Evolutionary conservation across 2,888 invertebrate genomes (phyloP), one percentile per base, ranked within the genome.

Genomic region (Ceramica pisi): DNA sequence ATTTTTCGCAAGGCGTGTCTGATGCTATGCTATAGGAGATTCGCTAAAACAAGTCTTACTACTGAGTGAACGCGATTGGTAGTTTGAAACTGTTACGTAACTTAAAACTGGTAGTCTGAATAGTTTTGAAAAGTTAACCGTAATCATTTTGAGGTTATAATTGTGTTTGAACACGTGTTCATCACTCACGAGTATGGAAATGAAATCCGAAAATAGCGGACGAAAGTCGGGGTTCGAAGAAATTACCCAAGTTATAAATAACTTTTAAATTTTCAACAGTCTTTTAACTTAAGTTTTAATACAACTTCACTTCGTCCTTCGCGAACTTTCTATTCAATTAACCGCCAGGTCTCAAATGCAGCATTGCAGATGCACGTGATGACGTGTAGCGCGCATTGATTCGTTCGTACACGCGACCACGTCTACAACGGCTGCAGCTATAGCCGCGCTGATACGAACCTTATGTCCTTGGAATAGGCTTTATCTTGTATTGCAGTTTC

Each of bases 351-450:
- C 41, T 41, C 53, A 61, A 86, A 60, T 81, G 71, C 84, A 76
- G 84, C 86, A 84, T 75, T 84, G 80, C 81, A 81, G 78, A 80
- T 86, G 67, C 74, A 61, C 50, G 38, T 62, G 51, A 83, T 75
- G 75, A 63, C 71, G 80, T 72, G 66, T 71, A 62, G 66, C 72
- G 31, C 31, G 71, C 66, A 83, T 75, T 78, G 76, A 82, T 81
- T 81, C 38, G 50, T 81, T 81, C 38, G 50, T 65, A 46, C 23
- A 60, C 69, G 70, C 44, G 53, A 74, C 71, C 38, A 59, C 44
- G 50, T 35, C 50, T 51, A 14, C n/a, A 21, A 19, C 44, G 38
- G 19, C 51, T 26, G 48, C 46, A 35, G 21, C 10, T 12, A 21
- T 38, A 6, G 21, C 31, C n/a, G 19, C n/a, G 31, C 41, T 10